phyloP scores from a whole-genome alignment of 2,113 vertebrate species.

The Lutjanus erythropterus region DNA sequence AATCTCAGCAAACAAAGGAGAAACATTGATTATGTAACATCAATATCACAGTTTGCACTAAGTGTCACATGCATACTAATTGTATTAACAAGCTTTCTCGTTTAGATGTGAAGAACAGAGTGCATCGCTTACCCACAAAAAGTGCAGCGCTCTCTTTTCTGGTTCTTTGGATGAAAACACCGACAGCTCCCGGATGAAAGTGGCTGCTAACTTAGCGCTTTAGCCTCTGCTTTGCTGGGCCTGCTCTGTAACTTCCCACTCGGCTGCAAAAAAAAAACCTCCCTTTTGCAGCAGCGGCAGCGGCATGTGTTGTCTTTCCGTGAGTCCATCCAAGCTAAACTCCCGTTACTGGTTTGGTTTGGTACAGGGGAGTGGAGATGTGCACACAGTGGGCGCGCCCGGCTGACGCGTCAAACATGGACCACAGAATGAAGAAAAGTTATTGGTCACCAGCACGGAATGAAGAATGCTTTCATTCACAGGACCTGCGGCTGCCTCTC shows the following conservation, averaged over 20 bases:
- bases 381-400: conserved; percentile 69
- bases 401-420: conserved; percentile 63
- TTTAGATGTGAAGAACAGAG: neutral
- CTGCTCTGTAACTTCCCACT: neutral
- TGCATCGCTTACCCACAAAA: conserved; percentile 41
- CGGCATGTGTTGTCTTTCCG: conserved; percentile 52
- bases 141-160: conserved; percentile 6
- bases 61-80: conserved; percentile 39
- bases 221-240: conserved; percentile 13
- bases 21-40: neutral
- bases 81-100: neutral
- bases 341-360: neutral
- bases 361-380: conserved; percentile 24
- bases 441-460: conserved; percentile 61
- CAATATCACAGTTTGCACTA: neutral
- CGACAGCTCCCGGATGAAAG: conserved; percentile 1
- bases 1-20: neutral
- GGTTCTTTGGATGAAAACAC: neutral
- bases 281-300: neutral
- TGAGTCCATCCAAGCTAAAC: conserved; percentile 58
- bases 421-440: conserved; percentile 47
- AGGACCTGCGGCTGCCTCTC: conserved; percentile 39
- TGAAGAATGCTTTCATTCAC: conserved; percentile 74
- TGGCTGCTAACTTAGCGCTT: conserved; percentile 12
- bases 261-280: neutral